Percentiles rank a stretch among this genome's conserved stretches.
phyloP scores from a whole-genome alignment of 2,797 vertebrate species.

The Poecilia picta region DNA sequence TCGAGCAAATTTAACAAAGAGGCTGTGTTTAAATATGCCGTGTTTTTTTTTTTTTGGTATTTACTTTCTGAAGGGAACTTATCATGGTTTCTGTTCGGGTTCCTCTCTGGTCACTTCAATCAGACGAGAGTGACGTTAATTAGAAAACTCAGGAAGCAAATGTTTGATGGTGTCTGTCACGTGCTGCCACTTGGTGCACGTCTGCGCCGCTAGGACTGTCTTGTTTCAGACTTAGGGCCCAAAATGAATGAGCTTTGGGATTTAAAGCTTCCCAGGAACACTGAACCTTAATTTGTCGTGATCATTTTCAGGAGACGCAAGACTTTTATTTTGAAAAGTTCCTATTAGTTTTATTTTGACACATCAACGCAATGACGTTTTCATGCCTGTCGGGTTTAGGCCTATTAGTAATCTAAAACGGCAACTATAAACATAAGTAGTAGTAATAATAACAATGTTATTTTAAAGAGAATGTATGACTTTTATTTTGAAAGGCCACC shows the following conservation, averaged over 20 bases:
- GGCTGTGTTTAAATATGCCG: constrained; percentile 42
- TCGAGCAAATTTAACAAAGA: constrained; percentile 64
- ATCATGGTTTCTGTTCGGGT: constrained; percentile 2
- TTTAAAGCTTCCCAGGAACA: not conserved
- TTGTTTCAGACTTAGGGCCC: not conserved
- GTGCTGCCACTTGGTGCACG: not conserved
- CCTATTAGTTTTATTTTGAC: not conserved
- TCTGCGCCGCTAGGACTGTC: not conserved
- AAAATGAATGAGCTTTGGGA: not conserved
- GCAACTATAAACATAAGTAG: not conserved
- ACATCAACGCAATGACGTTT: not conserved
- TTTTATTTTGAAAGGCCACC: not conserved
- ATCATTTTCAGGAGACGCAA: not conserved
- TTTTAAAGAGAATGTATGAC: not conserved
- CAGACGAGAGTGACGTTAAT: not conserved
- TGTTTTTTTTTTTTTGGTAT: constrained; percentile 31
- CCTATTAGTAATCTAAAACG: not conserved
- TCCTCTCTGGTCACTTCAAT: not conserved
- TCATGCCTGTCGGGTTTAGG: not conserved
- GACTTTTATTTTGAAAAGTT: not conserved
- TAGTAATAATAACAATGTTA: not conserved
- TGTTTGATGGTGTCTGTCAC: not conserved
- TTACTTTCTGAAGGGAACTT: constrained; percentile 36
- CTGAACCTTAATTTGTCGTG: not conserved
- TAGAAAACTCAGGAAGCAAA: not conserved